Evolutionary conservation across 2,888 invertebrate genomes (phyloP), one percentile per base, ranked within the genome.

Genomic region (Leucophenga montana): DNA sequence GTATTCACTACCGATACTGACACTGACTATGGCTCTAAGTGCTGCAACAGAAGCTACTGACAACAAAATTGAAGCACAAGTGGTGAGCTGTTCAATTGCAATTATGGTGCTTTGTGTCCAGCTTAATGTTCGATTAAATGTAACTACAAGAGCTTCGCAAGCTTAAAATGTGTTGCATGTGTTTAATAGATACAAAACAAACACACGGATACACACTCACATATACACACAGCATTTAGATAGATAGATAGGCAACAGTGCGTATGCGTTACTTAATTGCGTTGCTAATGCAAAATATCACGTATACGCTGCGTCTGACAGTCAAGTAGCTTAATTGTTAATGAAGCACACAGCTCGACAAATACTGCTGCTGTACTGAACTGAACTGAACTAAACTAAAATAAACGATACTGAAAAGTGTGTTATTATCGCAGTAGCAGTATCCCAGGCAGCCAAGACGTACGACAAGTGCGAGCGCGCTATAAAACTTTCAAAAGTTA

Each of bases 401-500:
- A 3, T 33, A 33, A 39, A 39, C 3, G 39, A 5, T 1, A 39
- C 39, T 39, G 8, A 39, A 39, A 39, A 39, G 39, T 39, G 39
- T 39, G 27, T 46, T 46, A 64, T 64, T 64, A 64, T 64, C 46
- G 62, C 27, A 4, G 18, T 39, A 20, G 39, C 27, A 56, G 5
- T 11, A 39, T 8, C 9, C 39, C 3, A 39, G 11, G 11, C 5
- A 39, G 11, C 8, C 39, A 39, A 39, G 11, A 3, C 8, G 9
- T 39, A 39, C 39, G 11, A 11, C 39, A 56, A 20, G 44, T 39
- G 11, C 20, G 61, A 61, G 16, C 14, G 62, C 62, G 62, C 62
- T 44, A 64, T 64, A 64, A 64, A 64, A 64, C 46, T 64, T 64
- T 64, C 48, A 48, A 64, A 64, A 64, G 62, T 64, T 64, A 64